Base-by-base conservation (phyloP, 2,113 vertebrate genomes). In the Cisticola juncidis region DNA sequence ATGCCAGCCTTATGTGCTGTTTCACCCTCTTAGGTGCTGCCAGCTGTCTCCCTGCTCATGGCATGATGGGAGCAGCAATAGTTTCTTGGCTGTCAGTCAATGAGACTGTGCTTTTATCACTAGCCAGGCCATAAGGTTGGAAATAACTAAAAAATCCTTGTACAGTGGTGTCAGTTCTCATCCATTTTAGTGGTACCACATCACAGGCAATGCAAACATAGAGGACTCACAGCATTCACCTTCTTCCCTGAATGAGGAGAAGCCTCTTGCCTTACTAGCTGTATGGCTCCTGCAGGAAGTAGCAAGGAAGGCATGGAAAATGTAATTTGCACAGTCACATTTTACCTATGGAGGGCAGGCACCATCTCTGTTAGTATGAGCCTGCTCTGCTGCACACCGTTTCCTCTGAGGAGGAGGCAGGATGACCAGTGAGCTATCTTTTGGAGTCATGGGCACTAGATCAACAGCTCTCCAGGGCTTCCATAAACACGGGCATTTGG, bases 381-480 rank as follows among this genome's bases (percentile, higher is more conserved):
- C 48, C 40, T 58, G 26, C 70, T 65, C 13, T 62, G 47, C 38
- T 1, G 4, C 28, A 7, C 0, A 0, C 35, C 0, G 2, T 86
- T 92, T 65, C 71, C 66, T 86, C 31, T 7, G 3, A 47, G 61
- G 25, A 54, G 25, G 4, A 92, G 86, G 65, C 58, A 82, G 60
- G 66, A 56, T 1, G 3, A 25, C 26, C 62, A 74, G 50, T 11
- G 56, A 50, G 64, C 47, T 50, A 78, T 68, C 66, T 84, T 53
- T 61, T 61, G 57, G 47, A 94, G 38, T 79, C 83, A 86, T 24
- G 57, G 92, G 94, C 47, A n/a, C 12, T 38, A 57, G 68, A 76
- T 72, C 86, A 96, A 48, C 60, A 70, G 44, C 3, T 88, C 74
- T 74, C 40, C 50, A 58, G 84, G 69, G 76, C 50, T 79, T 94